Evolutionary conservation across 1,140 invertebrate genomes (phyloP).

Genomic region (Drosophila setifemur): DNA sequence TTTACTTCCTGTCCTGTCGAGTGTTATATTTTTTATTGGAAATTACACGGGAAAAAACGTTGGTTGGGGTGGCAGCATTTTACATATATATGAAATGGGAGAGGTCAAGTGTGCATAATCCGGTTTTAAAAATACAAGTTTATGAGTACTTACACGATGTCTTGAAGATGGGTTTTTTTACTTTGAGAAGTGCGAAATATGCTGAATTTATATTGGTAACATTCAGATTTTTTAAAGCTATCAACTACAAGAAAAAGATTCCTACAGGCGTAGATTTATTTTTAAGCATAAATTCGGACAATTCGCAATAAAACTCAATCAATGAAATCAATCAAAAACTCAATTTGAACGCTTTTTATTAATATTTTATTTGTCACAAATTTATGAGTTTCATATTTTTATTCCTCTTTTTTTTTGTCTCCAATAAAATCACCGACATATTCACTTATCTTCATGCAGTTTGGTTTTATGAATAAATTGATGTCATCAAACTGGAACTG

Average conservation of each 20-base stretch:
- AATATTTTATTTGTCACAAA: too few relatives aligned
- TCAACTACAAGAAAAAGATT: too few relatives aligned
- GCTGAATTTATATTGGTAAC: too few relatives aligned
- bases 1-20: conserved; percentile 16
- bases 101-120: conserved; percentile 5
- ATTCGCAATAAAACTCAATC: too few relatives aligned
- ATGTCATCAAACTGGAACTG: conserved; percentile 29
- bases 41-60: conserved; percentile 35
- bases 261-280: too few relatives aligned
- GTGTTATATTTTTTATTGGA: conserved; percentile 41
- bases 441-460: conserved; percentile 29
- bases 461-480: conserved; percentile 34
- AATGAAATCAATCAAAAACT: too few relatives aligned
- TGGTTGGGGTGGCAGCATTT: background rate
- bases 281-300: too few relatives aligned
- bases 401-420: background rate
- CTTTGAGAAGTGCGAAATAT: too few relatives aligned
- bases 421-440: conserved; percentile 5
- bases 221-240: too few relatives aligned
- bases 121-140: conserved; percentile 12
- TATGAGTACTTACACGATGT: background rate
- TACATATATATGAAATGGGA: background rate
- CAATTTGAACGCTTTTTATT: too few relatives aligned
- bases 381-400: background rate
- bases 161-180: background rate